Percentiles rank a stretch among this genome's conserved stretches.
These are phyloP conservation scores for Aplochiton taeniatus DNA, from an alignment of 2,797 vertebrate species.

Conservation along the genomic window DNA sequence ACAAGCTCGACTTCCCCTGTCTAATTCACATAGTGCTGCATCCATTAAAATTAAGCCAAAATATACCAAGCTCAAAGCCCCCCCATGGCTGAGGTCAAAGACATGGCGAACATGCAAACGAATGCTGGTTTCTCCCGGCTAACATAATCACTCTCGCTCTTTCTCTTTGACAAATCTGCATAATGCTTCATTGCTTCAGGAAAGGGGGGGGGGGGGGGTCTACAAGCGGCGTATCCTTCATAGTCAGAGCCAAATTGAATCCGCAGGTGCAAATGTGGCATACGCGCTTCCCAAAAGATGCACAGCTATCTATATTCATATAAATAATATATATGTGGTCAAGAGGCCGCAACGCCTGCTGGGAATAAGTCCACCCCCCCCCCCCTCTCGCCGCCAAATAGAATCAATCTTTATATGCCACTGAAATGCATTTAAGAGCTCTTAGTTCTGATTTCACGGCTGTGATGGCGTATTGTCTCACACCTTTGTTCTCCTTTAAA, in stretches of 20 bases:
- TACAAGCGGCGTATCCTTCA: slow-evolving; percentile 62
- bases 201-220: slow-evolving; percentile 43
- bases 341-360: slow-evolving; percentile 64
- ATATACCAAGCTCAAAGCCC: slow-evolving; percentile 62
- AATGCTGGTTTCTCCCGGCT: slow-evolving; percentile 59
- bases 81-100: slow-evolving; percentile 72
- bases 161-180: slow-evolving; percentile 58
- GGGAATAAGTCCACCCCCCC: slow-evolving; percentile 57
- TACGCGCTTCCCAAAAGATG: slow-evolving; percentile 55
- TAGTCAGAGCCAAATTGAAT: slow-evolving; percentile 73
- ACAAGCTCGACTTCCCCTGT: slow-evolving; percentile 44
- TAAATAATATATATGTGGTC: slow-evolving; percentile 76
- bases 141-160: slow-evolving; percentile 50
- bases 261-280: slow-evolving; percentile 73
- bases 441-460: slow-evolving; percentile 71
- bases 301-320: slow-evolving; percentile 72
- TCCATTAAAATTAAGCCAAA: slow-evolving; percentile 68
- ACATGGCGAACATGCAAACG: slow-evolving; percentile 62
- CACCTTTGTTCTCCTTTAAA: slow-evolving; percentile 39
- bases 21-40: slow-evolving; percentile 66
- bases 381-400: too few species aligned
- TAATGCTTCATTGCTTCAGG: slow-evolving; percentile 68
- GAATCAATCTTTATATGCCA: slow-evolving; percentile 75
- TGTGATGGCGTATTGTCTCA: slow-evolving; percentile 55
- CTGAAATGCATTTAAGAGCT: slow-evolving; percentile 69